Evolutionary conservation across 2,113 vertebrate species (phyloP).

Genomic region (Cyanoderma ruficeps): DNA sequence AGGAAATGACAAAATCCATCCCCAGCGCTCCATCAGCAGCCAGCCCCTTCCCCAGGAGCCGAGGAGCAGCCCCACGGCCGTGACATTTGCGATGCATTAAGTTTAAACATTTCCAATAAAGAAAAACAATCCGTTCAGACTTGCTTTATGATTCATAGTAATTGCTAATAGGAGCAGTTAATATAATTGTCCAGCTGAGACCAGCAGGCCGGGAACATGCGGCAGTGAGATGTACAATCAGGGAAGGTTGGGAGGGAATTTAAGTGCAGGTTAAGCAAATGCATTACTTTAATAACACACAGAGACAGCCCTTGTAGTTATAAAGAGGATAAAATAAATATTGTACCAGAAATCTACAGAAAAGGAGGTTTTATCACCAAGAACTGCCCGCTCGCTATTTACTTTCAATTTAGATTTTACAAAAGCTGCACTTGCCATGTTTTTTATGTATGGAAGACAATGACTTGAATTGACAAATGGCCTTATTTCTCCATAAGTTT

Average conservation of each 20-base stretch:
- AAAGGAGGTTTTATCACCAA: conserved; percentile 71
- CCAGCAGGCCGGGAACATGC: conserved; percentile 45
- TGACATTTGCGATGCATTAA: conserved; percentile 62
- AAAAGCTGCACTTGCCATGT: conserved; percentile 60
- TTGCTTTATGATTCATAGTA: conserved; percentile 63
- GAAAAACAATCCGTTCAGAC: conserved; percentile 52
- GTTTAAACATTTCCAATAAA: conserved; percentile 72
- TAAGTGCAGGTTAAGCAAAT: conserved; percentile 72
- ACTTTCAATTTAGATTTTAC: conserved; percentile 76
- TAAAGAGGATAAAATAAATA: conserved; percentile 75
- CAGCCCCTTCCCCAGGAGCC: neutral
- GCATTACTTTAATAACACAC: conserved; percentile 71
- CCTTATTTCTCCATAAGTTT: conserved; percentile 40
- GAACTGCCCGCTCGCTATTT: conserved; percentile 72
- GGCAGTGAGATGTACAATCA: conserved; percentile 54
- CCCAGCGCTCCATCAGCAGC: neutral
- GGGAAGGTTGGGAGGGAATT: conserved; percentile 44
- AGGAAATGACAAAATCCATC: neutral
- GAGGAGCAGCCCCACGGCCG: neutral
- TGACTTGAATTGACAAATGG: conserved; percentile 65
- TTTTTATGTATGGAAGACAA: conserved; percentile 53
- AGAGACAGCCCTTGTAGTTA: conserved; percentile 65
- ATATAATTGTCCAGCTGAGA: conserved; percentile 65
- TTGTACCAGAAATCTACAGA: conserved; percentile 68
- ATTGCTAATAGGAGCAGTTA: conserved; percentile 61